Evolutionary conservation across 2,797 vertebrate species (phyloP).

Genomic region (Pipistrellus pygmaeus): DNA sequence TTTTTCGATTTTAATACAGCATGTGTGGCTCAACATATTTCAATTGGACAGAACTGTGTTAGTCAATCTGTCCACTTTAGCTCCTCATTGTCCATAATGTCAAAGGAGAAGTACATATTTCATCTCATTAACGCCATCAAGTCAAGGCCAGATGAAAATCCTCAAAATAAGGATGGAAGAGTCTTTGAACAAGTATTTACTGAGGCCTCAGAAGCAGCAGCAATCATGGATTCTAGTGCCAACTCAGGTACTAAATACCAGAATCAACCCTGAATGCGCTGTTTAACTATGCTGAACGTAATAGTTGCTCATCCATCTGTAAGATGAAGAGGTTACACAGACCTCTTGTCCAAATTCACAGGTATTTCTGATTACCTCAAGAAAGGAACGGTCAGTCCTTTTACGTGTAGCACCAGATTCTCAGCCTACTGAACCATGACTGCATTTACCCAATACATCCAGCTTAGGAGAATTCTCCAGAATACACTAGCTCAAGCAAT

Average conservation of each 20-base stretch:
- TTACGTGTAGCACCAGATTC: background rate
- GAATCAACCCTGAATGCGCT: background rate
- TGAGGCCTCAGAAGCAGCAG: background rate
- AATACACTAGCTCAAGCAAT: background rate
- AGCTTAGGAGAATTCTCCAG: constrained; percentile 35
- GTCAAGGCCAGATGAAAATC: constrained; percentile 45
- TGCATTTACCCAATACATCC: background rate
- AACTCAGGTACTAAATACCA: background rate
- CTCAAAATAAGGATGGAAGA: constrained; percentile 7
- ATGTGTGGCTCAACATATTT: background rate
- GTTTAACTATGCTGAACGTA: background rate
- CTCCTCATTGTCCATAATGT: constrained; percentile 34
- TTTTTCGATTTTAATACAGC: constrained; percentile 16
- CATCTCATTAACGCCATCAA: constrained; percentile 37
- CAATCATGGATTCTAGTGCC: background rate
- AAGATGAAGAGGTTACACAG: background rate
- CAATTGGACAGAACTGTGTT: background rate
- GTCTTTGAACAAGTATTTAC: constrained; percentile 42
- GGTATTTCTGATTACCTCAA: background rate
- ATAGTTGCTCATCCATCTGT: background rate
- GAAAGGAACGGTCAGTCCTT: background rate
- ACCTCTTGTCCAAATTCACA: background rate
- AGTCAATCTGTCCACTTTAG: constrained; percentile 19
- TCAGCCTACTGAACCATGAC: background rate
- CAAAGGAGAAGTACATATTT: constrained; percentile 50